These are phyloP conservation scores for Abscondita cerata DNA, from an alignment of 2,888 invertebrate species.

Conservation along the genomic window DNA sequence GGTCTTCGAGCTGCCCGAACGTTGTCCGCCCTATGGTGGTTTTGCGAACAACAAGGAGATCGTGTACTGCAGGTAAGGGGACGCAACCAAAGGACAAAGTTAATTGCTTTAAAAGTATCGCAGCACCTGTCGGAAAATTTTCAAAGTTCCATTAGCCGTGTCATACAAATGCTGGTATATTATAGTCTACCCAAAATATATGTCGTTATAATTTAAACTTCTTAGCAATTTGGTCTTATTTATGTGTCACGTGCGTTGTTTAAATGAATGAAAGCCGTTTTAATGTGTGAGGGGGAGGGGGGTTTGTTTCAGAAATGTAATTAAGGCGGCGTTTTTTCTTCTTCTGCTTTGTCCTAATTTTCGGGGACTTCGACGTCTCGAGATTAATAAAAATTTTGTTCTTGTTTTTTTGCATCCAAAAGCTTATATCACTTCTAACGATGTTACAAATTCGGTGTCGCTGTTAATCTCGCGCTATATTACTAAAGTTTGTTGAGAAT, in stretches of 20 bases:
- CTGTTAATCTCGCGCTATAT: slow-evolving; percentile 56
- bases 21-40: slow-evolving; percentile 73
- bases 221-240: slow-evolving; percentile 46
- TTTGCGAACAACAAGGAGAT: slow-evolving; percentile 73
- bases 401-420: slow-evolving; percentile 27
- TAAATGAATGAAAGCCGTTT: slow-evolving; percentile 29
- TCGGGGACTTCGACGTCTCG: slow-evolving; percentile 9
- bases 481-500: slow-evolving; percentile 55
- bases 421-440: slow-evolving; percentile 34
- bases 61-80: slow-evolving; percentile 74
- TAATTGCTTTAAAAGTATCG: slow-evolving; percentile 48
- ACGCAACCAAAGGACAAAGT: slow-evolving; percentile 36
- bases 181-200: slow-evolving; percentile 41
- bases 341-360: not conserved
- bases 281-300: no score
- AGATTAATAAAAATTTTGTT: slow-evolving; percentile 27
- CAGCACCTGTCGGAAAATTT: slow-evolving; percentile 47
- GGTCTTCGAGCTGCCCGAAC: slow-evolving; percentile 73
- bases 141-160: slow-evolving; percentile 47
- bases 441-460: slow-evolving; percentile 47
- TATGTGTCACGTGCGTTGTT: slow-evolving; percentile 40
- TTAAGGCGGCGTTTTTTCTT: not conserved
- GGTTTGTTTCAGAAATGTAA: not conserved
- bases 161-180: slow-evolving; percentile 43
- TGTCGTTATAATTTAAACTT: slow-evolving; percentile 47